A percentile compares a stretch with the other conserved stretches of the same genome.
Conservation (phyloP, 2,113 vertebrate genomes). For the Riparia riparia region DNA sequence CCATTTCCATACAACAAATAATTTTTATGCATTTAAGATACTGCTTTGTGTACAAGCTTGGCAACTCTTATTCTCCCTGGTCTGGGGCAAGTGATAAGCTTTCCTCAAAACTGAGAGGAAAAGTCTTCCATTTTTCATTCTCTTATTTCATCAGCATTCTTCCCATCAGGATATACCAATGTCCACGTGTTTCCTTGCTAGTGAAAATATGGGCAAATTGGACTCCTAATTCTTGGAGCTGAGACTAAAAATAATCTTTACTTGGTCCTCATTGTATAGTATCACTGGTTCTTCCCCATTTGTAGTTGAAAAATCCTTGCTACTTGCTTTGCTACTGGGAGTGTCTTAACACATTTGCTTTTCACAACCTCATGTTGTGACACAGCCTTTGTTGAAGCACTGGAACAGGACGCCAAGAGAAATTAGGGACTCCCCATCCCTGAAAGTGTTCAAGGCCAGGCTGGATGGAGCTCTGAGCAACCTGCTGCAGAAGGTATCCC, state of each 20-base stretch:
- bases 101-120: not conserved
- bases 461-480: not conserved
- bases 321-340: not conserved
- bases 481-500: not conserved
- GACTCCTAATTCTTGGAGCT: not conserved
- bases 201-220: not conserved
- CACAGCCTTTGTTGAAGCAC: not conserved
- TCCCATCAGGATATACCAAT: fast-evolving
- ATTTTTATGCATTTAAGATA: not conserved
- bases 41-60: not conserved
- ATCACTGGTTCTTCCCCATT: not conserved
- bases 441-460: not conserved
- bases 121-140: not conserved
- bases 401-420: not conserved
- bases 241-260: not conserved
- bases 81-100: not conserved
- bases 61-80: not conserved
- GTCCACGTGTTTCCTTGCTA: not conserved
- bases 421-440: not conserved
- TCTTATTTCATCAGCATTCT: not conserved
- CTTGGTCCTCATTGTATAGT: not conserved
- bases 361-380: not conserved
- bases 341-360: not conserved
- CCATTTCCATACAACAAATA: not conserved
- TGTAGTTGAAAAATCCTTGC: not conserved